Evolutionary conservation across 2,113 vertebrate species (phyloP), one percentile per base, ranked within the genome.

Genomic region (Bucco capensis): DNA sequence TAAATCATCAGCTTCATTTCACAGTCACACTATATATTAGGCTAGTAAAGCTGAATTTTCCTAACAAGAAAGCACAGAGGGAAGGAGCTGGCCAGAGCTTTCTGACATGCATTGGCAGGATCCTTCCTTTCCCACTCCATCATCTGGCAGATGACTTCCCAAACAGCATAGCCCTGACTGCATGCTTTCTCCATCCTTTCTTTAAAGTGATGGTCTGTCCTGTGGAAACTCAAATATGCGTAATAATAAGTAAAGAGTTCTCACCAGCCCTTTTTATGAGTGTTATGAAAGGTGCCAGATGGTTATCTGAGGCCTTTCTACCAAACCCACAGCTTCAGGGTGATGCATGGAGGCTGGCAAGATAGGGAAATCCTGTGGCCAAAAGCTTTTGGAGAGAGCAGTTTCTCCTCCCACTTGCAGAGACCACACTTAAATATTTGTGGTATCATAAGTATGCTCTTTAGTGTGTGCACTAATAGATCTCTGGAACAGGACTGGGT

Each of bases 341-440:
- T 62, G 78, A 67, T 1, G 12, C 80, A 72, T 10, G 73, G 64
- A 86, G 73, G 49, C 62, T 95, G 93, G 93, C 71, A 87, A 93
- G 84, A 30, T 23, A 87, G 70, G 73, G 33, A 75, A 84, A 84
- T 72, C 49, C 83, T n/a, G 64, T 13, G 40, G 86, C 88, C 90
- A 94, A 70, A 82, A 91, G 53, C 86, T 90, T 82, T 84, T 78
- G 80, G 83, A 94, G 70, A 50, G 74, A 96, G 77, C 53, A 78
- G 57, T 82, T 90, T 93, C 83, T 88, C 93, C 93, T 94, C 94
- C 93, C 77, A 62, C 80, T 92, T 62, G 73, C 70, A 61, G 46
- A 94, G 76, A 69, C 88, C 88, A 73, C 73, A 46, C 76, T 92
- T 81, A 84, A 78, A 93, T 94, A 92, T 93, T 93, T 96, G 80